phyloP scores from a whole-genome alignment of 2,888 invertebrate species.

The Ophion slaviceki region DNA sequence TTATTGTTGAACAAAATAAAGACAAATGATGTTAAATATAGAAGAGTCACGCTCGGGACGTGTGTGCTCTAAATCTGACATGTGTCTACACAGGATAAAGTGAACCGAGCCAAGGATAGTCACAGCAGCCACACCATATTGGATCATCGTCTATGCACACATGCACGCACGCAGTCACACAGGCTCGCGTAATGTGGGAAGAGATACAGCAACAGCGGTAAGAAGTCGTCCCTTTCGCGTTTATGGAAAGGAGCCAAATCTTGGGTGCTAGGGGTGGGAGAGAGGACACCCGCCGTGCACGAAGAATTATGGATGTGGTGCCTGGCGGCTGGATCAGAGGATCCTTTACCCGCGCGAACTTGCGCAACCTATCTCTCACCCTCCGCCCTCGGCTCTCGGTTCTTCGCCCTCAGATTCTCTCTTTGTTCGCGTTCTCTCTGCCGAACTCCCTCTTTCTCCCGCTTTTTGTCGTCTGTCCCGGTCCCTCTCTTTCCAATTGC shows the following conservation, averaged over 20 bases:
- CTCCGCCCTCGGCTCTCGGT: background rate
- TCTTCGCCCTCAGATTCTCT: background rate
- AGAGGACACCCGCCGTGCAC: slow-evolving; percentile 49
- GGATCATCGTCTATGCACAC: slow-evolving; percentile 27
- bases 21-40: too few relatives aligned
- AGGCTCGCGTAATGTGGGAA: slow-evolving; percentile 31
- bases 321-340: slow-evolving; percentile 76
- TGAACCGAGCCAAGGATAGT: too few relatives aligned
- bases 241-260: slow-evolving; percentile 79
- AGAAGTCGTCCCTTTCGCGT: slow-evolving; percentile 62
- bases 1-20: too few relatives aligned
- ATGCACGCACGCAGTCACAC: slow-evolving; percentile 17
- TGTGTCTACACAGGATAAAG: too few relatives aligned
- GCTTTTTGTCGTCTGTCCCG: background rate
- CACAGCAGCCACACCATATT: slow-evolving; percentile 12
- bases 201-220: slow-evolving; percentile 55
- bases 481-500: background rate
- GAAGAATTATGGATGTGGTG: slow-evolving; percentile 78
- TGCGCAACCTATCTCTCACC: slow-evolving; percentile 34
- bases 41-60: too few relatives aligned
- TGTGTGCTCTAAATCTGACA: too few relatives aligned
- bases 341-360: slow-evolving; percentile 75
- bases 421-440: background rate
- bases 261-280: slow-evolving; percentile 56
- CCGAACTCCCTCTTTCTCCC: background rate